Percentiles rank a stretch among this genome's conserved stretches.
phyloP scores from a whole-genome alignment of 1,140 invertebrate species.

The Sarcophaga bullata region DNA sequence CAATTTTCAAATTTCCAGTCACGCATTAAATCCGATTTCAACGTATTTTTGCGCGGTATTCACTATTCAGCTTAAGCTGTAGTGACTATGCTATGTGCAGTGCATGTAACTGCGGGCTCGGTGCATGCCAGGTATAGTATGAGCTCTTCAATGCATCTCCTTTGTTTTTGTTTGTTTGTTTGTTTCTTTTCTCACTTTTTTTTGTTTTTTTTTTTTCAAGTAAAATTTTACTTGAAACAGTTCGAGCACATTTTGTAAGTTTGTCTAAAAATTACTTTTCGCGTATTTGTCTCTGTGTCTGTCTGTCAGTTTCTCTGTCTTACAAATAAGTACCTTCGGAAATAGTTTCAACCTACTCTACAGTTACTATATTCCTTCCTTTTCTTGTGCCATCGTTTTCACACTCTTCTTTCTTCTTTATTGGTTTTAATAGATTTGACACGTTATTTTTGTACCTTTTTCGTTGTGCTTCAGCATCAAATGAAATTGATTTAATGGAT shows the following conservation, averaged over 20 bases:
- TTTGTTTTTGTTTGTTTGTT: too few species aligned
- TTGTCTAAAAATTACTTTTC: background rate
- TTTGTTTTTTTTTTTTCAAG: background rate
- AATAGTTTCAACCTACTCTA: background rate
- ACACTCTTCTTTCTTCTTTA: background rate
- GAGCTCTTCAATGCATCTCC: too few species aligned
- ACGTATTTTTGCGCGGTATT: conserved; percentile 29
- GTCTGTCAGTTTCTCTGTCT: background rate
- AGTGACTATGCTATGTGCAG: background rate
- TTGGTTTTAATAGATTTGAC: conserved; percentile 14
- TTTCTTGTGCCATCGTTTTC: background rate
- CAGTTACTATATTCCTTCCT: background rate
- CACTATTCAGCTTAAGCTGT: background rate
- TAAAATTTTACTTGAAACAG: background rate
- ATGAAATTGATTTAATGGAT: conserved; percentile 16
- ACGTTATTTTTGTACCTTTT: background rate
- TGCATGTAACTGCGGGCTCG: background rate
- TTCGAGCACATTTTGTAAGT: background rate
- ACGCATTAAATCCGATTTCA: conserved; percentile 39
- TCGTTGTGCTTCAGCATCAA: background rate
- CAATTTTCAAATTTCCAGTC: conserved; percentile 21
- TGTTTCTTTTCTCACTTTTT: too few species aligned
- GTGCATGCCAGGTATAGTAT: background rate
- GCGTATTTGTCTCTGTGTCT: too few species aligned
- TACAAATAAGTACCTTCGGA: background rate